Percentiles rank a stretch among this genome's conserved stretches.
These are phyloP conservation scores for Apodemus sylvaticus DNA, from an alignment of 2,113 vertebrate genomes.

Conservation along the genomic window DNA sequence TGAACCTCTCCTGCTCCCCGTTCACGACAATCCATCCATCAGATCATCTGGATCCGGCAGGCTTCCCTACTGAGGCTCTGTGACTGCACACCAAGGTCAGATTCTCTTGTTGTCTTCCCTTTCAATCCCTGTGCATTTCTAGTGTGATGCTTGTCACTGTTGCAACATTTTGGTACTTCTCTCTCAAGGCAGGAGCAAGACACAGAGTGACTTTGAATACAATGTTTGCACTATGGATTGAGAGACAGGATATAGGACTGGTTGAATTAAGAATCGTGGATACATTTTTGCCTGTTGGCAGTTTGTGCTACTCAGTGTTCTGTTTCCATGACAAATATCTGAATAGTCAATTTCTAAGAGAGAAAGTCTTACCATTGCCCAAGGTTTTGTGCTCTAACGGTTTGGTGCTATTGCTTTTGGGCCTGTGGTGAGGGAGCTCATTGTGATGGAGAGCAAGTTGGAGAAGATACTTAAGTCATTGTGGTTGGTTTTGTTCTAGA, in stretches of 20 bases:
- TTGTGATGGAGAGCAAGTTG: too few relatives aligned
- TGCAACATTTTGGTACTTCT: neutral
- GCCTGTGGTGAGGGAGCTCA: neutral
- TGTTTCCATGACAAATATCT: neutral
- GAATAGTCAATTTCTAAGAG: neutral
- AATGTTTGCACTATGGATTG: neutral
- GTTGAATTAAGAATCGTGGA: neutral
- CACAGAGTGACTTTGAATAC: neutral
- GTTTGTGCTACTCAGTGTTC: neutral
- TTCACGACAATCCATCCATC: too few relatives aligned
- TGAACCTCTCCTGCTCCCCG: neutral
- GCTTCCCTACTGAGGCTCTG: neutral
- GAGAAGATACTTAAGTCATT: neutral
- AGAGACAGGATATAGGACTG: neutral
- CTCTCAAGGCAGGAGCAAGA: neutral
- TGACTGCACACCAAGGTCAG: neutral
- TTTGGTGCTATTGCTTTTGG: neutral
- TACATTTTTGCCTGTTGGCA: neutral
- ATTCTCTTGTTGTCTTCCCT: neutral
- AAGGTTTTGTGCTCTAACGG: neutral
- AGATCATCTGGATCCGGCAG: neutral
- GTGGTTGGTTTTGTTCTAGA: neutral
- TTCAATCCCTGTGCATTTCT: neutral
- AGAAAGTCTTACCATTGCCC: neutral
- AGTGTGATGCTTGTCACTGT: too few relatives aligned